Conservation (phyloP, 2,888 invertebrate genomes). For the Eupithecia inturbata region DNA sequence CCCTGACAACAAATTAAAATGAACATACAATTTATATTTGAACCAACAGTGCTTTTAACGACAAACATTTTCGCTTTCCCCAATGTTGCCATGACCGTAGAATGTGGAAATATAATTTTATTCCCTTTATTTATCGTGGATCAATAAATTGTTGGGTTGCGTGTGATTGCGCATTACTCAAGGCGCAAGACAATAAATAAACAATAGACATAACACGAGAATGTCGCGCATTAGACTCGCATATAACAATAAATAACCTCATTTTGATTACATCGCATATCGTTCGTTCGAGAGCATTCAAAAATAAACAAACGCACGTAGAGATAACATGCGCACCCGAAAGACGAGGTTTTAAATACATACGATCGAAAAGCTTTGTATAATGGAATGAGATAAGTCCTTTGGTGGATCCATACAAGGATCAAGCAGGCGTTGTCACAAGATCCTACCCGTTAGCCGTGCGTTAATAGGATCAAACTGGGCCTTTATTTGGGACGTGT, state of each 20-base stretch:
- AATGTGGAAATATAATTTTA: conserved; percentile 1
- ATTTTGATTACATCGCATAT: conserved; percentile 53
- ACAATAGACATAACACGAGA: conserved; percentile 52
- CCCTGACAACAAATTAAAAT: conserved; percentile 32
- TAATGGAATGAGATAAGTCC: conserved; percentile 55
- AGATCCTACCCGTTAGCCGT: conserved; percentile 78
- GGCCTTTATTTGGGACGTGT: conserved; percentile 80
- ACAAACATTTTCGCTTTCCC: conserved; percentile 26
- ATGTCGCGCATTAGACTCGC: conserved; percentile 49
- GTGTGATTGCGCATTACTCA: conserved; percentile 38
- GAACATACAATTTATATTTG: conserved; percentile 32
- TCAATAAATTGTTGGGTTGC: conserved; percentile 37
- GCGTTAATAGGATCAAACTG: conserved; percentile 83
- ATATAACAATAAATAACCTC: conserved; percentile 56
- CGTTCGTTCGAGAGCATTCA: conserved; percentile 41
- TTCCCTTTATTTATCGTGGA: conserved; percentile 8
- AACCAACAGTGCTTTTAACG: conserved; percentile 37
- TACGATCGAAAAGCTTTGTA: conserved; percentile 48
- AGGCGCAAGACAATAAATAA: conserved; percentile 52
- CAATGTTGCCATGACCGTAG: background rate
- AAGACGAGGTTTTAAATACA: conserved; percentile 44
- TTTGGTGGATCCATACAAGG: conserved; percentile 62
- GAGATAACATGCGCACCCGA: conserved; percentile 50
- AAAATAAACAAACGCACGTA: conserved; percentile 56
- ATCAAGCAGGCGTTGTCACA: conserved; percentile 69